Evolutionary conservation across 1,140 invertebrate genomes (phyloP).

Genomic region (Phthorimaea operculella): DNA sequence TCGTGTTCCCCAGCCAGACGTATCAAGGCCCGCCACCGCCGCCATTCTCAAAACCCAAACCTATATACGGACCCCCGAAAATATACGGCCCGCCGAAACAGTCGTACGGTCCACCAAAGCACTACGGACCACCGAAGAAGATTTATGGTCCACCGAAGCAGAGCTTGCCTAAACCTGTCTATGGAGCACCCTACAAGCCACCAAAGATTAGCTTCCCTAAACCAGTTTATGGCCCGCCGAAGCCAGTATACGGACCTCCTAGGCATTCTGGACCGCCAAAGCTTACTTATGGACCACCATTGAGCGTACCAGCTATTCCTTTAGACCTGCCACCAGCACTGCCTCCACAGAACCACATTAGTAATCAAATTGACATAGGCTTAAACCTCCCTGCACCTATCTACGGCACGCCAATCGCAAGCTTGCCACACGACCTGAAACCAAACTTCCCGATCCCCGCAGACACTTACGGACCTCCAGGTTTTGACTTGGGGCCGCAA

Average conservation of each 20-base stretch:
- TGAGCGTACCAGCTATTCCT: constrained; percentile 13
- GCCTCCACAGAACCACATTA: constrained; percentile 30
- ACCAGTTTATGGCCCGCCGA: constrained; percentile 40
- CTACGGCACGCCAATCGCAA: constrained; percentile 59
- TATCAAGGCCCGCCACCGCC: constrained; percentile 56
- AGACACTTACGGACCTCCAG: constrained; percentile 61
- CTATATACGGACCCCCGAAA: constrained; percentile 47
- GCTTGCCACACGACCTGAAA: constrained; percentile 61
- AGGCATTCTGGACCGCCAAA: constrained; percentile 41
- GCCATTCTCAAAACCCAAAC: constrained; percentile 62
- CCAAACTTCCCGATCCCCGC: constrained; percentile 60
- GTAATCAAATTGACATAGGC: constrained; percentile 49
- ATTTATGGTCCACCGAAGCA: constrained; percentile 43
- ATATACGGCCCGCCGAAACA: constrained; percentile 26
- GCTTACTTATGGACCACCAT: constrained; percentile 53
- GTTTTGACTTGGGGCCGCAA: constrained; percentile 42
- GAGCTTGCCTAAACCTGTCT: constrained; percentile 53
- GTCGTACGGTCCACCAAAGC: constrained; percentile 39
- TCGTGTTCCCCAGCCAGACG: constrained; percentile 42
- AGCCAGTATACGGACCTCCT: constrained; percentile 47
- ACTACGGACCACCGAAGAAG: constrained; percentile 46
- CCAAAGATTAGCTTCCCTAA: constrained; percentile 47
- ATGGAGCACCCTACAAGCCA: constrained; percentile 25
- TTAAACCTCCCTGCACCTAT: constrained; percentile 57
- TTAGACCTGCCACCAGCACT: constrained; percentile 20